Evolutionary conservation across 2,113 vertebrate genomes (phyloP).

Genomic region (Sclerurus mexicanus): DNA sequence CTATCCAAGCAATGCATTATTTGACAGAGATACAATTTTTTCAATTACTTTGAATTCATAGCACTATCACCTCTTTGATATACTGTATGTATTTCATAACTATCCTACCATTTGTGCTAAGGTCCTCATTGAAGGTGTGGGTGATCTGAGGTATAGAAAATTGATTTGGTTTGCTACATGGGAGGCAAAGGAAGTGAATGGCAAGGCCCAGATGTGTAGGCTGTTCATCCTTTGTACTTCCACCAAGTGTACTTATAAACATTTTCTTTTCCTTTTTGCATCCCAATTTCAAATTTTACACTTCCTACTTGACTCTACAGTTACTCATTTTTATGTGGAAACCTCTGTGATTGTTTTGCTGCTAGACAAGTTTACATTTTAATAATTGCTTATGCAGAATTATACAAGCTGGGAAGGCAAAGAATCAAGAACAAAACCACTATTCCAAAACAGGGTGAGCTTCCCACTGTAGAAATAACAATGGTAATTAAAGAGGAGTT

Average conservation of each 20-base stretch:
- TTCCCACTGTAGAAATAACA: constrained; percentile 12
- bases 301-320: neutral
- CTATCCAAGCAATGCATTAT: neutral
- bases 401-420: neutral
- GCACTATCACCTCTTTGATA: neutral
- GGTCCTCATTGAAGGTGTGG: neutral
- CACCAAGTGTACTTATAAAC: neutral
- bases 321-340: neutral
- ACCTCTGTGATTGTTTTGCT: neutral
- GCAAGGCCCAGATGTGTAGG: neutral
- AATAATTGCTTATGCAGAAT: neutral
- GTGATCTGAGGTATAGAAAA: neutral
- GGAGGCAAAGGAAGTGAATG: neutral
- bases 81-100: neutral
- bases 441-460: constrained; percentile 8
- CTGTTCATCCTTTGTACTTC: neutral
- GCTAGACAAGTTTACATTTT: neutral
- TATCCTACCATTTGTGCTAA: neutral
- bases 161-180: neutral
- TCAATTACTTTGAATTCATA: neutral
- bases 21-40: neutral
- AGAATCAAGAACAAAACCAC: neutral
- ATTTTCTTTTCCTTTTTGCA: neutral
- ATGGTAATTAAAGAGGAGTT: constrained; percentile 13
- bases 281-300: neutral